phyloP scores from a whole-genome alignment of 2,113 vertebrate species.

The Bubo scandiacus region DNA sequence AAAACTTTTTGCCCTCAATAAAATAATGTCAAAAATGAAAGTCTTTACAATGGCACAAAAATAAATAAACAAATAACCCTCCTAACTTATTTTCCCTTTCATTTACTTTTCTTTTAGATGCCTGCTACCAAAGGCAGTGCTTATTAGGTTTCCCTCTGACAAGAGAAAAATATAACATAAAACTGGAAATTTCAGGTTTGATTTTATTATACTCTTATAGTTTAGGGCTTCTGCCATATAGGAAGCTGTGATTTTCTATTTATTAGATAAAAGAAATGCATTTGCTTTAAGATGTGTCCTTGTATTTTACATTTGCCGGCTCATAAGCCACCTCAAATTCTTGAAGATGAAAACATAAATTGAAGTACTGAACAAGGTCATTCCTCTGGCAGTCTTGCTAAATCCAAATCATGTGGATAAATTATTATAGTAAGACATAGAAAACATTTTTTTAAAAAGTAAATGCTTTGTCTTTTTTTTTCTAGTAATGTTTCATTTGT shows the following conservation, averaged over 20 bases:
- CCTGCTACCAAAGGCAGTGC: neutral
- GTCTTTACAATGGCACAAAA: neutral
- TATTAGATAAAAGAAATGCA: conserved; percentile 47
- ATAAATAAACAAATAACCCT: neutral
- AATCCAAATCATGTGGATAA: neutral
- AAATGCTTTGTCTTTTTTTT: neutral
- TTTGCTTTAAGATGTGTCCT: conserved; percentile 43
- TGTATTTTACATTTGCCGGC: conserved; percentile 50
- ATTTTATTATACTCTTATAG: conserved; percentile 36
- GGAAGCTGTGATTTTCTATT: conserved; percentile 36
- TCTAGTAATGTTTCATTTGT: neutral
- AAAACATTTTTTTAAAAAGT: neutral
- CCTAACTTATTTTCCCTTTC: neutral
- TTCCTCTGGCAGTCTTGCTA: neutral
- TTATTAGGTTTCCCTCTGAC: conserved; percentile 49
- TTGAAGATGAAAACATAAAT: conserved; percentile 50
- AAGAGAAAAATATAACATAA: conserved; percentile 43
- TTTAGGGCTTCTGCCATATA: conserved; percentile 33
- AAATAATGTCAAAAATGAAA: neutral
- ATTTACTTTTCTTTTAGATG: conserved; percentile 24
- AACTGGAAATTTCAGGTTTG: conserved; percentile 40
- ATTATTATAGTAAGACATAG: neutral
- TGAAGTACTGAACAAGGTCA: conserved; percentile 33
- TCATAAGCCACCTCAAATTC: conserved; percentile 37
- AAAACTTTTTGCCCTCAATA: neutral